Base-by-base conservation (phyloP, 2,797 vertebrate genomes). In the Benthosema pterotum region DNA sequence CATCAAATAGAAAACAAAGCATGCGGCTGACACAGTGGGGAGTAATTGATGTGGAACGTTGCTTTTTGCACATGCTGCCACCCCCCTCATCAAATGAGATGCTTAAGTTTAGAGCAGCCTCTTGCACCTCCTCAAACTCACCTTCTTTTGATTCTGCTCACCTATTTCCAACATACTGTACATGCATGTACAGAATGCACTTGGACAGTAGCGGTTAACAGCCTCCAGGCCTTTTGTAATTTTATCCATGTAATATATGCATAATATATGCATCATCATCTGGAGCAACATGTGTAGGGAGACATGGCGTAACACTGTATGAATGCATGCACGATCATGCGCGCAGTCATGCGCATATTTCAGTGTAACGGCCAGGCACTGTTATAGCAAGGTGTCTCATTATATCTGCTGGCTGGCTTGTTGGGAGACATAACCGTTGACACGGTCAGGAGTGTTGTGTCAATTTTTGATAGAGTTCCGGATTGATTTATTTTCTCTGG, bases 401-500 rank as follows among this genome's bases (percentile, higher is more conserved):
- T 83, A 83, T 71, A 79, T 51, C 53, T 63, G 55, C 32, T 69
- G 54, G 71, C 74, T 80, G 77, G 79, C 81, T 74, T 22, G 59
- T 76, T 52, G 13, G 13, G 67, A 78, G 67, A 69, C 66, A 55
- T 75, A 64, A 71, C 60, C n/a, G 13, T 56, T 64, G 66, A 71
- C 67, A 66, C 77, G 63, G 81, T 79, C 75, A 73, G 58, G 28
- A 64, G 63, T 75, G 60, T 64, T 69, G 77, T 80, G 78, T 88
- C 83, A 74, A 85, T 87, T 88, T 83, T 82, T 87, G 74, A 85
- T 87, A 57, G 84, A 78, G 72, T 82, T 82, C 74, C 61, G 50
- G 52, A 86, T 82, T 81, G 79, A 89, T 89, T 88, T 69, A 83
- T 83, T 83, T 85, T 79, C 64, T 71, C 42, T 1, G 69, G 19